Percentiles rank a stretch among this genome's conserved stretches.
Conservation (phyloP, 2,113 vertebrate genomes). For the Gallinago paraguaiae region DNA sequence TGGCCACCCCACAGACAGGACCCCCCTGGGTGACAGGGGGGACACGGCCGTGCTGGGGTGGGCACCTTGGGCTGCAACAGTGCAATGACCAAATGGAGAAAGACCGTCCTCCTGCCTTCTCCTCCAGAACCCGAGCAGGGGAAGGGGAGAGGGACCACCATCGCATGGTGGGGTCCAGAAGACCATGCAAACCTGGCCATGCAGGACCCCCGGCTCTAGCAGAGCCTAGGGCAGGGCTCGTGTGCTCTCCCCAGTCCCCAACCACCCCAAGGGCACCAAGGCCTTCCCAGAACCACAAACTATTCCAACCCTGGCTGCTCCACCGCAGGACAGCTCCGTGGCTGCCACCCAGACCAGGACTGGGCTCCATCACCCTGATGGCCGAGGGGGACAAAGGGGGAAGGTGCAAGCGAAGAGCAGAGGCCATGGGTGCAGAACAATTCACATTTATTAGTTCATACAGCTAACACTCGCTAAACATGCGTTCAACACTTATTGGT, state of each 20-base stretch:
- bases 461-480: slow-evolving; percentile 97
- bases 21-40: fast-evolving
- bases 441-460: slow-evolving; percentile 99
- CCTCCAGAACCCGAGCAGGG: background rate
- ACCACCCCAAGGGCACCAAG: background rate
- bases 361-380: background rate
- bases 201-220: background rate
- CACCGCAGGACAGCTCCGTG: fast-evolving
- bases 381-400: fast-evolving
- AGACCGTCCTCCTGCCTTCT: background rate
- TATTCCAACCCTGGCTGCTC: background rate
- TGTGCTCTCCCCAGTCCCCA: background rate
- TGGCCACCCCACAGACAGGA: background rate
- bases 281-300: background rate
- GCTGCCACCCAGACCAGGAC: background rate
- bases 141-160: no score
- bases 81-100: background rate
- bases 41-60: fast-evolving
- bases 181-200: background rate
- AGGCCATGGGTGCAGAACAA: slow-evolving; percentile 80
- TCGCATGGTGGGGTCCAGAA: fast-evolving
- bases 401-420: background rate
- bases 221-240: background rate
- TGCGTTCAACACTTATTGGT: slow-evolving; percentile 95
- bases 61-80: background rate